phyloP scores from a whole-genome alignment of 2,113 vertebrate species.

The Salminus brasiliensis region DNA sequence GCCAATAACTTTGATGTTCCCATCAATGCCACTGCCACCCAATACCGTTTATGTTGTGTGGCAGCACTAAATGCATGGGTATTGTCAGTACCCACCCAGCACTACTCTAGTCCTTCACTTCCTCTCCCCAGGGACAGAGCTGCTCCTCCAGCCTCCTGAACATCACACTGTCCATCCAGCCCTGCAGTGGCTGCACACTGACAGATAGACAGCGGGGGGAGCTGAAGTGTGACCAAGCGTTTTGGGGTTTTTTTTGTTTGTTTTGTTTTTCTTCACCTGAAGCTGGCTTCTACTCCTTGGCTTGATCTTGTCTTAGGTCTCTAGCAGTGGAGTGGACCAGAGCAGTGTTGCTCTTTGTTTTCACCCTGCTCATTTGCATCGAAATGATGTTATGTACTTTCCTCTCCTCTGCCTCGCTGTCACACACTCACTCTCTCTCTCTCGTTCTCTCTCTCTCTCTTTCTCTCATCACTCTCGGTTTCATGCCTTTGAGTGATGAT shows the following conservation, averaged over 20 bases:
- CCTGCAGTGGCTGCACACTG: constrained; percentile 32
- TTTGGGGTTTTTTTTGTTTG: constrained; percentile 6
- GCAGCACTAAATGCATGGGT: too few species aligned
- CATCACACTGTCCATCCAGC: constrained; percentile 7
- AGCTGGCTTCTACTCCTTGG: constrained; percentile 3
- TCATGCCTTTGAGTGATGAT: constrained; percentile 40
- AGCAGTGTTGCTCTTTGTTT: constrained; percentile 25
- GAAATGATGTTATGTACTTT: constrained; percentile 43
- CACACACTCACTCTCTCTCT: too few species aligned
- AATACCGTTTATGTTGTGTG: too few species aligned
- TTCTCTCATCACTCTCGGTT: constrained; percentile 30
- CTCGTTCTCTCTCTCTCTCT: not conserved
- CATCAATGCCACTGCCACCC: too few species aligned
- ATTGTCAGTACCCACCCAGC: not conserved
- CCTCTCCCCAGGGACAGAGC: not conserved
- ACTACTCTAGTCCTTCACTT: not conserved
- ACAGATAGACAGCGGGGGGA: constrained; percentile 25
- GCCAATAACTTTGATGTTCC: too few species aligned
- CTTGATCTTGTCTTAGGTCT: not conserved
- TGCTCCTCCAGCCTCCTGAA: constrained; percentile 22
- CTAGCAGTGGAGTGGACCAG: constrained; percentile 19
- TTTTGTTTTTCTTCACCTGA: too few species aligned
- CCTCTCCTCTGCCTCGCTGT: too few species aligned
- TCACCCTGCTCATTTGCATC: constrained; percentile 46
- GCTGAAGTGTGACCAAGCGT: constrained; percentile 28